Evolutionary conservation across 2,113 vertebrate species (phyloP), one percentile per base, ranked within the genome.

Genomic region (Sinocyclocheilus maitianheensis): DNA sequence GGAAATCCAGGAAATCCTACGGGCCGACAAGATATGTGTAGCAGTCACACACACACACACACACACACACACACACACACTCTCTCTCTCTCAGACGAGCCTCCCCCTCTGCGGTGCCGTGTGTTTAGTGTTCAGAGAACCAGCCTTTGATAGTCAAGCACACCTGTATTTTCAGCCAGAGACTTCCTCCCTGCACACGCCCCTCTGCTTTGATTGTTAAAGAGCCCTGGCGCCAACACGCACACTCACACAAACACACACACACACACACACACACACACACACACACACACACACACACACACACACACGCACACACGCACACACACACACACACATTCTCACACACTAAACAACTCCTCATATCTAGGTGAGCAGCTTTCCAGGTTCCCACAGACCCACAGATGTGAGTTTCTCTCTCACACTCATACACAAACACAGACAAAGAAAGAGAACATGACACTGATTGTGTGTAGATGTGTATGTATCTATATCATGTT

Each of bases 141-240:
- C 2, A 22, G 37, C 16, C 88, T 89, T 89, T 89, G 88, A 89
- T 89, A 55, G 83, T 89, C 51, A 63, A 65, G 85, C 88, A 89
- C 85, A 89, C 88, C 88, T 89, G 88, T 89, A 87, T 89, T 89
- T 89, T 89, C 85, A 75, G 88, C 72, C 85, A 89, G 83, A 89
- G 85, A 89, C 83, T 87, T 89, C 88, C 88, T 85, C 85, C 40
- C 78, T 71, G 78, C 75, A 65, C 62, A 84, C 83, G 63, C 88
- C 85, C 83, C 83, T 89, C 69, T 30, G 72, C 85, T 89, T 89
- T 89, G 85, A 89, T 89, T 87, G 72, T 85, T 87, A 85, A 85
- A 85, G 72, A 85, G 85, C 83, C 37, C 71, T 87, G 88, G 88
- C 88, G 85, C 88, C 88, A 87, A 83, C 43, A 10, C 43, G 10